phyloP scores from a whole-genome alignment of 2,113 vertebrate genomes.

The Microcebus lehilahytsara region DNA sequence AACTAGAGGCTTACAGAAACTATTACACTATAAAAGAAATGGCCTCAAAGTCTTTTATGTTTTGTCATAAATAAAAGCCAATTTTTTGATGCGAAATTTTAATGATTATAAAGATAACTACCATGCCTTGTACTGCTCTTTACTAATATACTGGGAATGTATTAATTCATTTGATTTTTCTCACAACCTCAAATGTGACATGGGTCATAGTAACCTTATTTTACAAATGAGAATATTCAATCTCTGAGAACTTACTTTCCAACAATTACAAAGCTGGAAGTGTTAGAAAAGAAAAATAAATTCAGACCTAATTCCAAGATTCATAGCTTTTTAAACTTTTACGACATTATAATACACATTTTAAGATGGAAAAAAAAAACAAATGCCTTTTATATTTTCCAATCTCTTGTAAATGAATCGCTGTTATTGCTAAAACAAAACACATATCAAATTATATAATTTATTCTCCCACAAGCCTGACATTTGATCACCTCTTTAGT shows the following conservation, averaged over 20 bases:
- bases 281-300: neutral
- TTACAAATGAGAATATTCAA: neutral
- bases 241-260: neutral
- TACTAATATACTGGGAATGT: neutral
- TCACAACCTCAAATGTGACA: neutral
- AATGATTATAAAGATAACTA: slow-evolving; percentile 1
- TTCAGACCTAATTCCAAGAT: neutral
- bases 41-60: neutral
- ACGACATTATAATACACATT: neutral
- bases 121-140: neutral
- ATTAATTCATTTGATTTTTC: neutral
- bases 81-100: neutral
- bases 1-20: neutral
- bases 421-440: neutral
- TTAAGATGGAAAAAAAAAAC: neutral
- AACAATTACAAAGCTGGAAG: neutral
- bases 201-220: neutral
- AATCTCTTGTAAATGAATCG: neutral
- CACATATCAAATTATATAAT: neutral
- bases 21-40: neutral
- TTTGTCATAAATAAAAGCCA: slow-evolving; percentile 28
- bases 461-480: neutral
- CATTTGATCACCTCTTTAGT: neutral
- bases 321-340: neutral
- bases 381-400: neutral